Conservation (phyloP, 2,888 invertebrate species). For the Pachymerium ferrugineum region DNA sequence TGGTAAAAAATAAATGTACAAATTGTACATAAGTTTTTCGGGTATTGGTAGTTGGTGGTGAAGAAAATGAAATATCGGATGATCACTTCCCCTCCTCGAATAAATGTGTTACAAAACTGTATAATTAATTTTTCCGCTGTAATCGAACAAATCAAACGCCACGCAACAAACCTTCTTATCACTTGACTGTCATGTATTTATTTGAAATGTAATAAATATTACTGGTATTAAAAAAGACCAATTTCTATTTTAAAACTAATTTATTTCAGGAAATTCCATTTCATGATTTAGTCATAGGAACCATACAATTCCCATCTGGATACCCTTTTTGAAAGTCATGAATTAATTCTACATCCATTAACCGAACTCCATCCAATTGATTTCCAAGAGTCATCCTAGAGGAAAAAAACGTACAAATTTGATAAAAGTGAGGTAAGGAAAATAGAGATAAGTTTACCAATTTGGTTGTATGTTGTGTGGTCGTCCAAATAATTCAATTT, state of each 20-base stretch:
- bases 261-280: neutral
- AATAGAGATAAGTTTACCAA: conserved; percentile 58
- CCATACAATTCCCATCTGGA: conserved; percentile 66
- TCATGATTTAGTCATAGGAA: conserved; percentile 35
- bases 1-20: neutral
- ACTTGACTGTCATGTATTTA: conserved; percentile 29
- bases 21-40: conserved; percentile 10
- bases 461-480: conserved; percentile 98
- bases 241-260: neutral
- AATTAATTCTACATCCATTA: conserved; percentile 87
- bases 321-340: conserved; percentile 84
- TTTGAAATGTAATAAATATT: conserved; percentile 28
- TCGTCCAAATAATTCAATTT: conserved; percentile 93
- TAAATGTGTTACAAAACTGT: conserved; percentile 22
- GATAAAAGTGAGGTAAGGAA: neutral
- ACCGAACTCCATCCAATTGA: conserved; percentile 88
- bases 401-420: conserved; percentile 30
- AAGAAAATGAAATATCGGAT: conserved; percentile 6
- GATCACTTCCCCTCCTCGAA: neutral
- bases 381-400: conserved; percentile 82
- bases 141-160: conserved; percentile 27
- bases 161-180: conserved; percentile 25
- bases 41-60: neutral
- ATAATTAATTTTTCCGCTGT: conserved; percentile 22
- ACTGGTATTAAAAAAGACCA: conserved; percentile 4